Conservation (phyloP, 2,113 vertebrate genomes). For the Blennius ocellaris region DNA sequence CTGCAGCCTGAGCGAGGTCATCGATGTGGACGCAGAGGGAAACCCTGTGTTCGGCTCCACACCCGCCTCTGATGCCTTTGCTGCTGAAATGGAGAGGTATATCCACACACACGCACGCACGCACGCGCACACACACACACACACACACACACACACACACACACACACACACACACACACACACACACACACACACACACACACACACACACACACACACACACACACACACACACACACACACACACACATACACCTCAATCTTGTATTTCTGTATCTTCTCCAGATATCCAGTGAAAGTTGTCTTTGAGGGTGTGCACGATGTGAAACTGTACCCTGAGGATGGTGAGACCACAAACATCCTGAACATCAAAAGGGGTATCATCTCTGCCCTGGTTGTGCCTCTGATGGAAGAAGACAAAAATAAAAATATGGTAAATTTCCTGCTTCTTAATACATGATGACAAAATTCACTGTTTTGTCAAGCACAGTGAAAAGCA, state of each 20-base stretch:
- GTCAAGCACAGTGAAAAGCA: too few species aligned
- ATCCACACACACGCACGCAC: constrained; percentile 2
- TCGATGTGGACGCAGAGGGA: constrained; percentile 80
- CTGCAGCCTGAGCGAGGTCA: constrained; percentile 89
- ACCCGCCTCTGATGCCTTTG: constrained; percentile 87
- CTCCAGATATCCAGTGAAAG: constrained; percentile 89
- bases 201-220: too few species aligned
- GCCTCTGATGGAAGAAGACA: constrained; percentile 84
- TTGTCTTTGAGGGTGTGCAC: constrained; percentile 83
- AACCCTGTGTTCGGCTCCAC: constrained; percentile 83
- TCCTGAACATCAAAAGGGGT: constrained; percentile 95
- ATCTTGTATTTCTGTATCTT: not conserved
- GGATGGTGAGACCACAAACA: constrained; percentile 86
- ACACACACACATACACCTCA: too few species aligned
- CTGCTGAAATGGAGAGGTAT: constrained; percentile 90
- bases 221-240: too few species aligned
- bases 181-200: not conserved
- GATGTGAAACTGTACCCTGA: constrained; percentile 89
- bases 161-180: too few species aligned
- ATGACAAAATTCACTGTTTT: too few species aligned
- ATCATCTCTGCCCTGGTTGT: constrained; percentile 92
- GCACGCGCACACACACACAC: too few species aligned
- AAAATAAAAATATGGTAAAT: constrained; percentile 77
- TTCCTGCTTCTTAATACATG: too few species aligned
- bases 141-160: too few species aligned